Evolutionary conservation across 1,140 invertebrate genomes (phyloP), one percentile per base, ranked within the genome.

Genomic region (Apis cerana): DNA sequence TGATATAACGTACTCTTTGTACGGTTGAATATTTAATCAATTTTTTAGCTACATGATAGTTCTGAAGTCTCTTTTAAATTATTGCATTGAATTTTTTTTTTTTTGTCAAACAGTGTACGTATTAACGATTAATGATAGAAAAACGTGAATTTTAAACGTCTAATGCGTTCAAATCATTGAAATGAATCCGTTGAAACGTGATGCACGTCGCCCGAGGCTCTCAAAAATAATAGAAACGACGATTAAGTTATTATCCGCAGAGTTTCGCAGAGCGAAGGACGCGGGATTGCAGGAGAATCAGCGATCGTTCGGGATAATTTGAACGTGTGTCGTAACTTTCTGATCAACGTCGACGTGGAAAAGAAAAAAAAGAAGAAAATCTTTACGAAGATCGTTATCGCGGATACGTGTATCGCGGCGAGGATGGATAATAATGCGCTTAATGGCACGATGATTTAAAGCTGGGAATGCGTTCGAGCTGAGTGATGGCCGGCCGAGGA

Each of bases 201-300:
- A 54, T 43, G 43, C 52, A 48, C 7, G 23, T 87, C 83, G 86
- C 90, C 85, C 75, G 74, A 61, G 82, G 90, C 84, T 82, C 84
- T 91, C 74, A 80, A 90, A 91, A 91, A 91, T 91, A 85, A 91
- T 90, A 86, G 86, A 90, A 90, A 91, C 85, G 88, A 67, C 90
- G 90, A 90, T 91, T 89, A 91, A 91, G 90, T 91, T 88, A 87
- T 89, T 89, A 91, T 67, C 43, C 43, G 11, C 15, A n/a, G 27
- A 43, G 33, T 43, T 43, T 43, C 33, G 33, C 69, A 12, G 68
- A 75, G 83, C 68, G 87, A 84, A 87, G 82, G 80, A 86, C 85
- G 79, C 78, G 7, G 33, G 71, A 75, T 58, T 72, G 82, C 21
- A 64, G 84, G 83, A 68, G 83, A 88, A 87, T 88, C 83, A 78